phyloP scores from a whole-genome alignment of 2,797 vertebrate species.

The Notolabrus celidotus region DNA sequence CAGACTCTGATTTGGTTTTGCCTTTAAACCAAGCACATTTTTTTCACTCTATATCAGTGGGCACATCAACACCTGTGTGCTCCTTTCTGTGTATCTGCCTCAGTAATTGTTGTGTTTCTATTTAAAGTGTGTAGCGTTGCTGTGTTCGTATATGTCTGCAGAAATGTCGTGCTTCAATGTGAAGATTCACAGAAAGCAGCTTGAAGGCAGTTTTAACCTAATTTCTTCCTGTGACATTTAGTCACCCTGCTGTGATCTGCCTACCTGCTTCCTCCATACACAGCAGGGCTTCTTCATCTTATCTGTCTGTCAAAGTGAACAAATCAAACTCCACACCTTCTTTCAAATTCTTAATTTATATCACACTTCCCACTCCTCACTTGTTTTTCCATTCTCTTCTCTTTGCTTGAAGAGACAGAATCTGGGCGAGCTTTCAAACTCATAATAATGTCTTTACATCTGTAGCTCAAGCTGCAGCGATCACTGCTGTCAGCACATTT shows the following conservation, averaged over 20 bases:
- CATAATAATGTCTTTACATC: slow-evolving; percentile 23
- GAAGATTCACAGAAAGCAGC: slow-evolving; percentile 40
- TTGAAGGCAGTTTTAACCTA: no score
- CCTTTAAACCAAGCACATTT: slow-evolving; percentile 77
- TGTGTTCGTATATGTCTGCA: slow-evolving; percentile 12
- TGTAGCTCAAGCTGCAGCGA: background rate
- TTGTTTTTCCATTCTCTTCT: slow-evolving; percentile 43
- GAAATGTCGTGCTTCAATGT: slow-evolving; percentile 15
- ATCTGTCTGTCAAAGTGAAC: slow-evolving; percentile 59
- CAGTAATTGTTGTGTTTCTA: slow-evolving; percentile 13
- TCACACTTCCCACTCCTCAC: slow-evolving; percentile 52
- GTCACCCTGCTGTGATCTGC: no score
- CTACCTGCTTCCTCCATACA: no score
- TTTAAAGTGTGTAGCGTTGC: no score
- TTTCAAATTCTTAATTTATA: slow-evolving; percentile 1
- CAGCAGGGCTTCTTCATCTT: slow-evolving; percentile 58
- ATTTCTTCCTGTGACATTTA: no score
- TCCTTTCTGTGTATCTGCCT: slow-evolving; percentile 15
- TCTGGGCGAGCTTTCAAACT: background rate
- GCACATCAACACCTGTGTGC: slow-evolving; percentile 66
- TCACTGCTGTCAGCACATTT: slow-evolving; percentile 26
- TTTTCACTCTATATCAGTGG: slow-evolving; percentile 68
- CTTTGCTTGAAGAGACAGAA: background rate
- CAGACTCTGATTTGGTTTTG: slow-evolving; percentile 76
- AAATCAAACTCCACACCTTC: slow-evolving; percentile 36